A percentile compares a stretch with the other conserved stretches of the same genome.
phyloP scores from a whole-genome alignment of 2,888 invertebrate genomes.

The Drosophila borealis region DNA sequence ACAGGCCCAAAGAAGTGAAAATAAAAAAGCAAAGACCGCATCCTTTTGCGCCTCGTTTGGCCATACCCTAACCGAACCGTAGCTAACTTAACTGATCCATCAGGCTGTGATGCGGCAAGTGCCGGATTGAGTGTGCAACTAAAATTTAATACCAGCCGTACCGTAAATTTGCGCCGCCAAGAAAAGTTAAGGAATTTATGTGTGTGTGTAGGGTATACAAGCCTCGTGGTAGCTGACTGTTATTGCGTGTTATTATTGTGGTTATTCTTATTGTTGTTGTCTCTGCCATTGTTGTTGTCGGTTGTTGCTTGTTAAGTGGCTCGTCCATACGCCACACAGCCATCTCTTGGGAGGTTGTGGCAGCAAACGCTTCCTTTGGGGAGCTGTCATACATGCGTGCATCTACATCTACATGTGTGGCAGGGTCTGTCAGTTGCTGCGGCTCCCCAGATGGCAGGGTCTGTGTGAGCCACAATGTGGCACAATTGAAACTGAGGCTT shows the following conservation, averaged over 20 bases:
- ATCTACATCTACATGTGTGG: slow-evolving; percentile 10
- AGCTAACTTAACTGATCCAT: neutral
- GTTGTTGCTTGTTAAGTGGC: slow-evolving; percentile 61
- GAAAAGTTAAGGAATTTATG: neutral
- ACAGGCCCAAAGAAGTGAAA: slow-evolving; percentile 28
- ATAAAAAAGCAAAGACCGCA: slow-evolving; percentile 14
- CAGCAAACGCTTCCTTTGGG: slow-evolving; percentile 18
- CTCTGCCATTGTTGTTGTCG: slow-evolving; percentile 9
- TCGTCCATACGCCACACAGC: slow-evolving; percentile 24
- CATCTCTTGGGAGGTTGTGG: slow-evolving; percentile 22
- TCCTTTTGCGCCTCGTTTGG: slow-evolving; percentile 27
- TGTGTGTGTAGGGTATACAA: slow-evolving; percentile 26
- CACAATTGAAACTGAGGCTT: slow-evolving; percentile 47
- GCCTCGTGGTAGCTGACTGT: slow-evolving; percentile 16
- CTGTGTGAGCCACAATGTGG: slow-evolving; percentile 37
- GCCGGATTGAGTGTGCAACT: too few relatives aligned
- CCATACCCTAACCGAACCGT: slow-evolving; percentile 2
- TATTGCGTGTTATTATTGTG: slow-evolving; percentile 43
- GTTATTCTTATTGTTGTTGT: slow-evolving; percentile 38
- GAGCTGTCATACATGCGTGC: slow-evolving; percentile 34
- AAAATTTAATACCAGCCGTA: neutral
- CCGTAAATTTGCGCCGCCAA: neutral
- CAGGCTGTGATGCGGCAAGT: neutral
- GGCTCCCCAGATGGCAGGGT: slow-evolving; percentile 9
- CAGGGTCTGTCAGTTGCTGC: slow-evolving; percentile 9